Evolutionary conservation across 1,140 invertebrate species (phyloP), one percentile per base, ranked within the genome.

Genomic region (Magallana angulata): DNA sequence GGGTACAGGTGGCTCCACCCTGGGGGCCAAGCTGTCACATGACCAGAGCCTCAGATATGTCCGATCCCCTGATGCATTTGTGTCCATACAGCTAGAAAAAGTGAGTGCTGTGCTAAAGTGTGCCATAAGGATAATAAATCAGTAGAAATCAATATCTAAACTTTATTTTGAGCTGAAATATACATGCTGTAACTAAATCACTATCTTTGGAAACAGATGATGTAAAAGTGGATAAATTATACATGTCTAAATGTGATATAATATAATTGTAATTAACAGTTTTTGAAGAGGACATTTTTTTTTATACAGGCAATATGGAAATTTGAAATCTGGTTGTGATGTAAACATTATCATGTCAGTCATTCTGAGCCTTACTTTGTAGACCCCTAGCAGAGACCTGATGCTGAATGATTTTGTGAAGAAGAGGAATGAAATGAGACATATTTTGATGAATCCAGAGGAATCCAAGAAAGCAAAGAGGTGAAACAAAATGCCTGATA

Each of bases 41-140:
- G 90, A 90, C 48, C 48, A 86, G 18, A 90, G 91, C 12, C 83
- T 84, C 8, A 84, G 64, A 57, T 90, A 89, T 58, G 84, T 56
- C 62, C 85, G 89, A 48, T 90, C 92, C 57, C 91, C 93, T 1
- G 93, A 95, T 84, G 92, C 94, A 9, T 95, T 95, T 90, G 90
- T 95, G 24, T 95, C 94, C 36, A 90, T 95, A 36, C 94, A 95
- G 85, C 88, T 94, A 48, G 94, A 95, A 89, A 95, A 95, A 92
- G 94, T 95, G 86, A 82, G 57, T 57, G 12, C 24, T 24, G 57
- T 57, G 12, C 24, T 24, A 24, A 24, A 24, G 81, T 58, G 18
- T 57, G 12, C 48, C 7, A 8, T 80, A 48, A 48, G 36, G 0
- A 0, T 1, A 48, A 48, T 5, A 48, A 24, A 48, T 48, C 36